Percentiles rank a stretch among this genome's conserved stretches.
Evolutionary conservation across 2,113 vertebrate species (phyloP).

Genomic region (Puffinus mauretanicus): DNA sequence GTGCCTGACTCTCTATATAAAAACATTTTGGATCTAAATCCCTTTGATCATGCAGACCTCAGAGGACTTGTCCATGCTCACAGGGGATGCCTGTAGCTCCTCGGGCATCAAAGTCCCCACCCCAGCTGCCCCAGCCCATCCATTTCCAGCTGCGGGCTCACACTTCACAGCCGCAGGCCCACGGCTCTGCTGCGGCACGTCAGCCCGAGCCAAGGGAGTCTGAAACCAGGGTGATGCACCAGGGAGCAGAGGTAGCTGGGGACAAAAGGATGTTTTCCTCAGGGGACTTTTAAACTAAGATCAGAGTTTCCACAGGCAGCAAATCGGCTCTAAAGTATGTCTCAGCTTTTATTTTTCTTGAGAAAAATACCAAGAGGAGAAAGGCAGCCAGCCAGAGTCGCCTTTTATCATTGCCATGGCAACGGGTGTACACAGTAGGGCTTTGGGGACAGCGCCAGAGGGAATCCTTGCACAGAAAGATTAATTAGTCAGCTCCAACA

Average conservation of each 20-base stretch:
- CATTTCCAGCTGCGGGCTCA: neutral
- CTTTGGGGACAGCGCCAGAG: neutral
- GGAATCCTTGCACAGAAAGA: neutral
- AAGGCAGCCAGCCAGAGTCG: neutral
- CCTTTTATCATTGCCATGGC: neutral
- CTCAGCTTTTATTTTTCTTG: neutral
- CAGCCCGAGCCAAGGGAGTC: fast-evolving
- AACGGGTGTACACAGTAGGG: neutral
- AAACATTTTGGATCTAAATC: neutral
- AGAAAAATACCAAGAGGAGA: neutral
- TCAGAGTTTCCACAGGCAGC: neutral
- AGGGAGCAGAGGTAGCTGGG: neutral
- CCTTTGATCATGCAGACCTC: neutral
- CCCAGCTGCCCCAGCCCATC: neutral
- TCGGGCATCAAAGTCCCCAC: neutral
- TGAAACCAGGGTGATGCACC: neutral
- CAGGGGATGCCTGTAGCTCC: neutral
- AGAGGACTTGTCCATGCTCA: neutral
- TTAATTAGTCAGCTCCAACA: neutral
- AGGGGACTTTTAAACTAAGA: neutral
- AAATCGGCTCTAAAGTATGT: neutral
- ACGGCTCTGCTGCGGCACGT: fast-evolving
- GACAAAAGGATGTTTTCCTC: neutral
- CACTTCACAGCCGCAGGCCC: neutral
- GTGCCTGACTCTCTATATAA: neutral